These are phyloP conservation scores for Allacma fusca DNA, from an alignment of 2,888 invertebrate genomes.

Conservation along the genomic window DNA sequence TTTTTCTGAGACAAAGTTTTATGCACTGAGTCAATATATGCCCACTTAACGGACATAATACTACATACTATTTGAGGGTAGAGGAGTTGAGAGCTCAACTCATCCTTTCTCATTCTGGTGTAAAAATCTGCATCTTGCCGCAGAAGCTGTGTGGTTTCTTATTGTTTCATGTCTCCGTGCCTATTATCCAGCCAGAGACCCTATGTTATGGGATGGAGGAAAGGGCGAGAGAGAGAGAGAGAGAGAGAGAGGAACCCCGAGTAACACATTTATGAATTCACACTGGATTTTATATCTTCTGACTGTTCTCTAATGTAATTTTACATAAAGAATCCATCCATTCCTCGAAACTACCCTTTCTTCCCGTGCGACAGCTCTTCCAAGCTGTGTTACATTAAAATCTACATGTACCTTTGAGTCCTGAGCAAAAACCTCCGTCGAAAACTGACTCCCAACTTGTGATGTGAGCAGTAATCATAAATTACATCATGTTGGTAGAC, in stretches of 20 bases:
- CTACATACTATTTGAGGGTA: neutral
- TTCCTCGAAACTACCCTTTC: neutral
- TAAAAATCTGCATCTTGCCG: conserved; percentile 54
- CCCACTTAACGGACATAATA: neutral
- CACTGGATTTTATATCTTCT: conserved; percentile 4
- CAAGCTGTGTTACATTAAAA: neutral
- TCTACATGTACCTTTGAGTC: too few relatives aligned
- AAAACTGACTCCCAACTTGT: too few relatives aligned
- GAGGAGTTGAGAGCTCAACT: conserved; percentile 10
- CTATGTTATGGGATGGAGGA: neutral
- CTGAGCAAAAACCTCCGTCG: too few relatives aligned
- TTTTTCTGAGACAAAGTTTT: conserved; percentile 28
- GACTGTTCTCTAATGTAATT: neutral
- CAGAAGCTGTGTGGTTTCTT: conserved; percentile 47
- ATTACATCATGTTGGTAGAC: conserved; percentile 20
- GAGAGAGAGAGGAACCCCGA: neutral
- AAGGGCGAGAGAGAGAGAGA: neutral
- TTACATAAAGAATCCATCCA: conserved; percentile 6
- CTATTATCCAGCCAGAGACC: too few relatives aligned
- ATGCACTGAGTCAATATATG: neutral
- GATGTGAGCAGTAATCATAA: conserved; percentile 5
- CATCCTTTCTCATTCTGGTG: conserved; percentile 47
- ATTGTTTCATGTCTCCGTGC: conserved; percentile 44
- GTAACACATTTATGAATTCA: conserved; percentile 13
- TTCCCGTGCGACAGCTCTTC: neutral